Base-by-base conservation (phyloP, 1,140 invertebrate species). In the Nixonia krombeini region DNA sequence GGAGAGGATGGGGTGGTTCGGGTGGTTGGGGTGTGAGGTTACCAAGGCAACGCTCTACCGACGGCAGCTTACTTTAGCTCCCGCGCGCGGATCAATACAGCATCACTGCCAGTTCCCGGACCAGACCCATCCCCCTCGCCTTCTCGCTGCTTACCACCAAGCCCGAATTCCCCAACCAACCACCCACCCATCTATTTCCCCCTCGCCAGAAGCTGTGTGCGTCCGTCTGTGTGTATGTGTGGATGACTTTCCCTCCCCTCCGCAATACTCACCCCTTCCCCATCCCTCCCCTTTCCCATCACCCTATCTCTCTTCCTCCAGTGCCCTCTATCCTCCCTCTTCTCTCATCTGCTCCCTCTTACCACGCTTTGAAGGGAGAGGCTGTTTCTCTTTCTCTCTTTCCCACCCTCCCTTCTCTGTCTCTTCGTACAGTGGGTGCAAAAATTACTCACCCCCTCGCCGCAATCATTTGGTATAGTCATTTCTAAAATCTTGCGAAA, bases 31-130 rank as follows among this genome's bases (percentile, higher is more conserved):
- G 85, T 79, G 83, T 79, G 41, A 85, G 80, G 87, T 88, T 79
- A 84, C 87, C 65, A 86, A 83, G 73, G 86, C 86, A 76, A 87
- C 86, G 69, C 85, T 82, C 25, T 82, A 80, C 59, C 85, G 77
- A 70, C 63, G 68, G 67, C 70, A 77, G 80, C 81, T 84, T 82
- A 80, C 78, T 83, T 81, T 83, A 81, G 80, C 81, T 81, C 73
- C 46, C 72, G 76, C 72, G 63, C 69, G 51, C 72, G 80, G 82
- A 84, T 84, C 82, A 83, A 83, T 83, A 84, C 82, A 83, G 83
- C 82, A 84, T 83, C 82, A 75, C 59, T 68, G 73, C 63, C 65
- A 68, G 74, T 70, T 78, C 82, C 82, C 81, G 81, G 83, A 83
- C 82, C 79, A 82, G 81, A 82, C 75, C 81, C 79, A 77, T 59